A percentile compares a stretch with the other conserved stretches of the same genome.
These are phyloP conservation scores for Parauchenoglanis punctatus DNA, from an alignment of 2,797 vertebrate genomes.

Conservation along the genomic window DNA sequence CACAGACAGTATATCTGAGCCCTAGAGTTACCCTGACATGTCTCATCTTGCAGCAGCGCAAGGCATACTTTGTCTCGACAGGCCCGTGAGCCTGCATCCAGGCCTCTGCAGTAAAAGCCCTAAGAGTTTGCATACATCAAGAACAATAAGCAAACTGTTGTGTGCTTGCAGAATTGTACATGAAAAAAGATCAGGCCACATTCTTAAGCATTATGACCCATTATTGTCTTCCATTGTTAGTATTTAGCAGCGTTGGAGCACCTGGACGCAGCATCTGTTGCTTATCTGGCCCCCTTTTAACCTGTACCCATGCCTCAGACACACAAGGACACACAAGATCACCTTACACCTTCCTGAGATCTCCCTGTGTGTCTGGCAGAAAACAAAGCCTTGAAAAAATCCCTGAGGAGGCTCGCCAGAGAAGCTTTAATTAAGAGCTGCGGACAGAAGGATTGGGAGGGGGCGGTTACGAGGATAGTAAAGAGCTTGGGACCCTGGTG, in stretches of 20 bases:
- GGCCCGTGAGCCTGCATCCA: constrained; percentile 9
- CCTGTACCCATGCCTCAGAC: constrained; percentile 57
- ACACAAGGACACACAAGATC: constrained; percentile 58
- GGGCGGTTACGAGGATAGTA: constrained; percentile 26
- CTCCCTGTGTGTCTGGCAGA: constrained; percentile 22
- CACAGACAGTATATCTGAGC: not conserved
- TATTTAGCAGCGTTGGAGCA: constrained; percentile 51
- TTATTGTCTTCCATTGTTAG: constrained; percentile 54
- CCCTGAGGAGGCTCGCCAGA: constrained; percentile 68
- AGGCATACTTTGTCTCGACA: constrained; percentile 28
- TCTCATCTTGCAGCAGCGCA: constrained; percentile 43
- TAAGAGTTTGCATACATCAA: not conserved
- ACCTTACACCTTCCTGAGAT: constrained; percentile 36
- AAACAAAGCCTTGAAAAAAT: constrained; percentile 29
- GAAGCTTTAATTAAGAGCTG: constrained; percentile 81
- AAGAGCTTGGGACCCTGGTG: constrained; percentile 59
- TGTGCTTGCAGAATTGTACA: not conserved
- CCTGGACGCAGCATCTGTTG: constrained; percentile 69
- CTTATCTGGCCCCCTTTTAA: constrained; percentile 30
- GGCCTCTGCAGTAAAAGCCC: not conserved
- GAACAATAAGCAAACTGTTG: not conserved
- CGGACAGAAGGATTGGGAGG: constrained; percentile 60
- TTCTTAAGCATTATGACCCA: constrained; percentile 30
- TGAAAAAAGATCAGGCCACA: not conserved
- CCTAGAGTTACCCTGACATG: constrained; percentile 38